Percentiles rank a stretch among this genome's conserved stretches.
Evolutionary conservation across 2,888 invertebrate species (phyloP).

Genomic region (Nudaria mundana): DNA sequence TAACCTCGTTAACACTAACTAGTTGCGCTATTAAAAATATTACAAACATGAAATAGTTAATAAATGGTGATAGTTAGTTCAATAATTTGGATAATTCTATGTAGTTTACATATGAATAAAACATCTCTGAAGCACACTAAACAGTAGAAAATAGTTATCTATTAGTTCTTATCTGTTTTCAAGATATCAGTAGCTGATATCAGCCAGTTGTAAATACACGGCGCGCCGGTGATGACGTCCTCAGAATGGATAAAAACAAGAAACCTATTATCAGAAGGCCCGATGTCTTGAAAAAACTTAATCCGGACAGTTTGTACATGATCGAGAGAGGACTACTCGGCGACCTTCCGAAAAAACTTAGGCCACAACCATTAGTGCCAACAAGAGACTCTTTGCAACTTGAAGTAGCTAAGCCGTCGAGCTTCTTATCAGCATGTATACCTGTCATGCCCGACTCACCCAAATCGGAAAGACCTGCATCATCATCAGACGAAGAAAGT

Average conservation of each 20-base stretch:
- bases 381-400: slow-evolving; percentile 54
- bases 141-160: slow-evolving; percentile 41
- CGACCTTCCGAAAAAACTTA: slow-evolving; percentile 64
- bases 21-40: not conserved
- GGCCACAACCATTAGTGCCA: slow-evolving; percentile 53
- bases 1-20: not conserved
- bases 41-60: not conserved
- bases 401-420: slow-evolving; percentile 70
- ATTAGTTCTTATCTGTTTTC: slow-evolving; percentile 59
- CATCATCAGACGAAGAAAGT: slow-evolving; percentile 52
- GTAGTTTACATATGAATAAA: slow-evolving; percentile 16
- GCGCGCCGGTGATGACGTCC: slow-evolving; percentile 60
- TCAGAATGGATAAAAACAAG: slow-evolving; percentile 63
- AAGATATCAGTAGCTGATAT: slow-evolving; percentile 53
- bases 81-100: slow-evolving; percentile 15
- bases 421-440: slow-evolving; percentile 62
- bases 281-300: slow-evolving; percentile 65
- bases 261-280: slow-evolving; percentile 52
- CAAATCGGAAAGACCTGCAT: slow-evolving; percentile 34
- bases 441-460: slow-evolving; percentile 58
- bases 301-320: slow-evolving; percentile 60
- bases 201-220: slow-evolving; percentile 55
- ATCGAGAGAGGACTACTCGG: slow-evolving; percentile 70
- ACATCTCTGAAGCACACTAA: slow-evolving; percentile 20
- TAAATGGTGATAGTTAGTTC: not conserved